Evolutionary conservation across 2,113 vertebrate species (phyloP).

Genomic region (Syngnathus floridae): DNA sequence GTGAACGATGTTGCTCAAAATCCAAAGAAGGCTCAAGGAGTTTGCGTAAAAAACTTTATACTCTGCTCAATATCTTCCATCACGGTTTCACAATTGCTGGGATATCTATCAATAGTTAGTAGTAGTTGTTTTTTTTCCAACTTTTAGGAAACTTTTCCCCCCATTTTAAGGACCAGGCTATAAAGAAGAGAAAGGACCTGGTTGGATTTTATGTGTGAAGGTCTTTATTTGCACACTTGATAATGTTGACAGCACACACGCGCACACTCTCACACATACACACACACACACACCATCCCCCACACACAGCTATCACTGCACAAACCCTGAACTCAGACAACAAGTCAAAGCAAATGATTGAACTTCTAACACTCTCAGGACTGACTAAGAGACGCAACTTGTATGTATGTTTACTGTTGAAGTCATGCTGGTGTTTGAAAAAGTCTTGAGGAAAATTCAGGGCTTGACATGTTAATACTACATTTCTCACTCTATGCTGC

Average conservation of each 20-base stretch:
- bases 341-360: background rate
- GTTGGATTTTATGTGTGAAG: background rate
- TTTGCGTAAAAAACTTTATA: background rate
- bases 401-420: too few species aligned
- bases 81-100: background rate
- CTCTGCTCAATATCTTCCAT: background rate
- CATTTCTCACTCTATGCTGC: background rate
- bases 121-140: background rate
- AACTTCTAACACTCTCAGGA: background rate
- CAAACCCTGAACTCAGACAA: background rate
- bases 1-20: too few species aligned
- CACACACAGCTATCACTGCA: background rate
- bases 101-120: background rate
- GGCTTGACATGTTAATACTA: background rate
- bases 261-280: background rate
- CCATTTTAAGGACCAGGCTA: background rate
- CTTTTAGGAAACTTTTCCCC: background rate
- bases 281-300: too few species aligned
- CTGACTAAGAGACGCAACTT: background rate
- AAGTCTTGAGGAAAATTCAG: background rate
- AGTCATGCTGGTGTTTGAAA: background rate
- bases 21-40: too few species aligned
- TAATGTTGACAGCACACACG: background rate
- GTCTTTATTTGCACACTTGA: slow-evolving; percentile 7
- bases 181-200: slow-evolving; percentile 10